Percentiles rank a stretch among this genome's conserved stretches.
Evolutionary conservation across 2,888 invertebrate genomes (phyloP).

Genomic region (Brenthis ino): DNA sequence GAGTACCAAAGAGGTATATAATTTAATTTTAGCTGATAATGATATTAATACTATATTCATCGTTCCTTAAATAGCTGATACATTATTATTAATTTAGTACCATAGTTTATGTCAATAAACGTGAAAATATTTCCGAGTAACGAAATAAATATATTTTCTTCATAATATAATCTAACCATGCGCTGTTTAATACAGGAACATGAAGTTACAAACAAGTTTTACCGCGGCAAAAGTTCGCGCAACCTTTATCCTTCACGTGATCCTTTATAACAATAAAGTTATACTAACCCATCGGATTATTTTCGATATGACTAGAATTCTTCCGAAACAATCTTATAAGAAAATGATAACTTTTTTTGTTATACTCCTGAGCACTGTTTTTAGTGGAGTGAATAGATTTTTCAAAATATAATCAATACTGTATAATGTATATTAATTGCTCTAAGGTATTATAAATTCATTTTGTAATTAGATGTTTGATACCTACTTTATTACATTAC

Average conservation of each 20-base stretch:
- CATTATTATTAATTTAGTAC: too few species aligned
- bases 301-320: conserved; percentile 29
- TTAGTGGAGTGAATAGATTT: conserved; percentile 2
- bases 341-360: conserved; percentile 3
- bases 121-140: not conserved
- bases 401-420: not conserved
- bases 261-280: conserved; percentile 40
- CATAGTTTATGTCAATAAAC: not conserved
- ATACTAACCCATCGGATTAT: conserved; percentile 44
- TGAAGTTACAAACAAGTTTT: conserved; percentile 77
- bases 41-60: too few species aligned
- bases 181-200: conserved; percentile 48
- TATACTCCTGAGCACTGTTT: not conserved
- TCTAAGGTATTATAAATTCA: too few species aligned
- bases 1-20: too few species aligned
- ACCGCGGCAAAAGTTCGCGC: conserved; percentile 68
- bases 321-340: conserved; percentile 16
- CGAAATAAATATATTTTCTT: conserved; percentile 1
- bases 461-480: too few species aligned
- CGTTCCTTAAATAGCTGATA: too few species aligned
- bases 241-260: conserved; percentile 78
- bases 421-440: not conserved
- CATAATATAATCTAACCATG: conserved; percentile 36
- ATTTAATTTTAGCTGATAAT: too few species aligned
- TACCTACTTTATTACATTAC: too few species aligned